Conservation (phyloP, 2,797 vertebrate genomes). For the Thamnophis elegans region DNA sequence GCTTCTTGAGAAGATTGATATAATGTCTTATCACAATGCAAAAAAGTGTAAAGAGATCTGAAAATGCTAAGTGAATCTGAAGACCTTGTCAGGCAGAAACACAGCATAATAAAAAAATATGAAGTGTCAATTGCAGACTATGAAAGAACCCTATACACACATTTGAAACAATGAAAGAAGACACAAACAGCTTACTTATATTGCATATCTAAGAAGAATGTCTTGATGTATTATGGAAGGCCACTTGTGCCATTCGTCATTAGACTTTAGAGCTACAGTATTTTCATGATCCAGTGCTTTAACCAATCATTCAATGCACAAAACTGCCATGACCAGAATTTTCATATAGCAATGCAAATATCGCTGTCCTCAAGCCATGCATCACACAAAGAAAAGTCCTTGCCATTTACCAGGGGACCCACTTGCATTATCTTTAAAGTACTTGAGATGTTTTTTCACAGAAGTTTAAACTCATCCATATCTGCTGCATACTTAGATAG, state of each 20-base stretch:
- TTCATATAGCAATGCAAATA: neutral
- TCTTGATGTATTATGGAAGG: neutral
- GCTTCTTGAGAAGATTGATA: neutral
- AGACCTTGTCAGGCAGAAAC: neutral
- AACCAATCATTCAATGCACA: neutral
- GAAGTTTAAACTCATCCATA: neutral
- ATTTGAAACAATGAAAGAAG: neutral
- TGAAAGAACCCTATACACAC: neutral
- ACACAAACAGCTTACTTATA: neutral
- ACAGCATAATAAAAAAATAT: neutral
- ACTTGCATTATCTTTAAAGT: neutral
- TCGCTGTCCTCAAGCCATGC: neutral
- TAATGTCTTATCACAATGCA: neutral
- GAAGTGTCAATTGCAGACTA: neutral
- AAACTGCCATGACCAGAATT: neutral
- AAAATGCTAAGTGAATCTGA: neutral
- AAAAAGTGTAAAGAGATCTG: neutral
- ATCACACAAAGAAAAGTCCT: neutral
- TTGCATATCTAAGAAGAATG: neutral
- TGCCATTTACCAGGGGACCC: too few species aligned
- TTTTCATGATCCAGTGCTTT: neutral
- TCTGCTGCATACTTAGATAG: neutral
- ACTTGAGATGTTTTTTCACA: neutral
- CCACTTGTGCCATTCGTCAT: neutral
- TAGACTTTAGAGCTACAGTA: neutral